Base-by-base conservation (phyloP, 2,797 vertebrate species). In the Alca torda region DNA sequence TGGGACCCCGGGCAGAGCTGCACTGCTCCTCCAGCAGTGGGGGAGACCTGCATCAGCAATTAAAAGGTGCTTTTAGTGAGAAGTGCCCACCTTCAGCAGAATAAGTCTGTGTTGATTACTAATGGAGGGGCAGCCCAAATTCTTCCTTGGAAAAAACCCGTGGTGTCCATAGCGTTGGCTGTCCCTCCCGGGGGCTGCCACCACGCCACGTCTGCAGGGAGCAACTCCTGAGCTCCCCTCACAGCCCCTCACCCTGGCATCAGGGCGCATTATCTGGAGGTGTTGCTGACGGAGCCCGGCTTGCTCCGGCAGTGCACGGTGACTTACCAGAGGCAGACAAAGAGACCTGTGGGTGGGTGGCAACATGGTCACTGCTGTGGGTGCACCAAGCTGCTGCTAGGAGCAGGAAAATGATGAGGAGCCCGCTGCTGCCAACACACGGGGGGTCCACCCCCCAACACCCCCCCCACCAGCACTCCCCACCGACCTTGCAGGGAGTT, bases 401-500 rank as follows among this genome's bases (percentile, higher is more conserved):
- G n/a, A 51, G 59, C 59, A 21, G 30, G 21, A 60, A 70, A 25
- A 76, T 76, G 31, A 30, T 4, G 1, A 28, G 65, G 30, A 91
- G 14, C 17, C 20, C 0, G 1, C 26, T 23, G 53, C 76, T 89
- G 16, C 87, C 64, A 64, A 19, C 3, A 8, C 26, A 48, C 0
- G 3, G 67, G 48, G 23, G 53, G 25, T 18, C n/a, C 7, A 0
- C 13, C 10, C 41, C 54, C 18, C 33, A 2, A 5, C 35, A 8
- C 14, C 39, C 13, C 18, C 10, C 3, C 6, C 45, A 20, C 46
- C 45, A 20, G 8, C 9, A 45, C 37, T 35, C 74, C 57, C 28
- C 75, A 83, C 57, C 48, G n/a, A 99, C 98, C 98, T 37, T 99
- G 98, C 21, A 98, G 37, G 1, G 98, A 97, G 96, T 99, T 99